Conservation (phyloP, 2,113 vertebrate species). For the Pandion haliaetus region DNA sequence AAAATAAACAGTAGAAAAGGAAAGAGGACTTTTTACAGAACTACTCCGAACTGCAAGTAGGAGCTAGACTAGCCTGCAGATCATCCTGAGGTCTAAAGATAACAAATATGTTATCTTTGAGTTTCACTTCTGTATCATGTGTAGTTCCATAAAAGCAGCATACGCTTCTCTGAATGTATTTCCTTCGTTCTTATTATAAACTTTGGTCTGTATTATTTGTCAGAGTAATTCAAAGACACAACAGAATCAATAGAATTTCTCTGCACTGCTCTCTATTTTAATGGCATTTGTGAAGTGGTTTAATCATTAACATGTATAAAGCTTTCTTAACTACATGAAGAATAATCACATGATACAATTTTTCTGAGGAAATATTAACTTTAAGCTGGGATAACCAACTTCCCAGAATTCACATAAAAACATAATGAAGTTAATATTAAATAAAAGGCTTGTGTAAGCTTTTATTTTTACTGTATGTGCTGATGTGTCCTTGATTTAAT, state of each 20-base stretch:
- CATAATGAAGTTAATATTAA: slow-evolving; percentile 81
- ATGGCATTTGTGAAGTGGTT: neutral
- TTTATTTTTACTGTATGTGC: slow-evolving; percentile 73
- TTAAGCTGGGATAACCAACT: slow-evolving; percentile 68
- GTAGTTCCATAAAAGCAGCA: neutral
- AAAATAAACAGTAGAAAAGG: neutral
- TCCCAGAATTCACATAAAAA: slow-evolving; percentile 76
- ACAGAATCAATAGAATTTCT: neutral
- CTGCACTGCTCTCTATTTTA: neutral
- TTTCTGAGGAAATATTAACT: slow-evolving; percentile 72
- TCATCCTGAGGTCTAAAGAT: neutral
- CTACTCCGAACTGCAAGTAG: neutral
- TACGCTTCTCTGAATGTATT: neutral
- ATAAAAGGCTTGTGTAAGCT: slow-evolving; percentile 74
- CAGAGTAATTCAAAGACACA: neutral
- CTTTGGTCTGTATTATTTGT: neutral
- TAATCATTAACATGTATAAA: slow-evolving; percentile 44
- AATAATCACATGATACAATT: slow-evolving; percentile 49
- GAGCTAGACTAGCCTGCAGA: neutral
- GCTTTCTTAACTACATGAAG: neutral
- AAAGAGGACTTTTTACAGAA: neutral
- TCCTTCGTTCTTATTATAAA: neutral
- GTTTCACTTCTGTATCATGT: neutral
- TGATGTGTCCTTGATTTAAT: slow-evolving; percentile 68
- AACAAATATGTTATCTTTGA: neutral